Evolutionary conservation across 2,797 vertebrate genomes (phyloP), one percentile per base, ranked within the genome.

Genomic region (Prunella strophiata): DNA sequence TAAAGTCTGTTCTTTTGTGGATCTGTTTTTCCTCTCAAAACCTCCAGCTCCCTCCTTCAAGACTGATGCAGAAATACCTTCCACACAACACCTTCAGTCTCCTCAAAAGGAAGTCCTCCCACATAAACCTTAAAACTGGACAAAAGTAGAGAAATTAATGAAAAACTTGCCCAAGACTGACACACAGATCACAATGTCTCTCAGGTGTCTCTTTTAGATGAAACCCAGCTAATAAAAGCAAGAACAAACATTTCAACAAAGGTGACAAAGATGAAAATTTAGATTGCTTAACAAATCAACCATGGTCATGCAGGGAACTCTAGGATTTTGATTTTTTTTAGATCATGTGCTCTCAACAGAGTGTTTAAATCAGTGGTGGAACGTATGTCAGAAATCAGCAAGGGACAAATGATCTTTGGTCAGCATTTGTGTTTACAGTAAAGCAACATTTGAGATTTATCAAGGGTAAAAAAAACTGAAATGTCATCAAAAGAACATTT

Each of bases 401-500:
- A 91, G 74, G 48, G 63, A 85, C 40, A 79, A 89, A 73, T 27
- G 7, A 71, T 76, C n/a, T 70, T 76, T 48, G 48, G 51, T 62
- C 59, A 91, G 67, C 48, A 52, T 70, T 70, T 75, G 29, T 6
- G 6, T 73, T 94, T 93, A 85, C 66, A 88, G 58, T 68, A 75
- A 72, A 93, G 47, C 70, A 93, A 91, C 45, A 86, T 85, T 45
- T 91, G 51, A 91, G 88, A 83, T 81, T 83, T 76, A 40, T 77
- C 80, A 67, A 74, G 66, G 27, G 52, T 57, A 85, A 88, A 85
- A 87, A 87, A 34, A 10, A 11, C 55, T 91, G 67, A 93, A 89
- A 89, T 80, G 89, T 65, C 34, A 83, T 89, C 68, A 80, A 57
- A 89, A 80, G 75, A 89, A 83, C 38, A 77, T 88, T 89, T 94